A percentile compares a stretch with the other conserved stretches of the same genome.
These are phyloP conservation scores for Hoplostethus mediterraneus DNA, from an alignment of 2,797 vertebrate genomes.

Conservation along the genomic window DNA sequence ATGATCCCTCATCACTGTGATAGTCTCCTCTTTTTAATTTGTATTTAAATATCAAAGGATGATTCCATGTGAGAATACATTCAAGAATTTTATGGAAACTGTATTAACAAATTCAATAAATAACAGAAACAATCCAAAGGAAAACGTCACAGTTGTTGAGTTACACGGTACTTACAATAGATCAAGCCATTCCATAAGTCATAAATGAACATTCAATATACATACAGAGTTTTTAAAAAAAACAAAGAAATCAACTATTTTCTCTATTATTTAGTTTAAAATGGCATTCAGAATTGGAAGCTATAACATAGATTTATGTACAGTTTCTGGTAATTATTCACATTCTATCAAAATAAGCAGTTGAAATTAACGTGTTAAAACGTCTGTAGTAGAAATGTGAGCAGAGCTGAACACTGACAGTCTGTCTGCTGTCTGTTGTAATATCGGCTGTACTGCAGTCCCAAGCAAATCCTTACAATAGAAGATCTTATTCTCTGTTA, in stretches of 20 bases:
- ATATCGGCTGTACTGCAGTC: constrained; percentile 8
- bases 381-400: constrained; percentile 65
- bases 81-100: constrained; percentile 67
- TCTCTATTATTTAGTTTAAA: constrained; percentile 68
- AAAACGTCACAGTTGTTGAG: constrained; percentile 70
- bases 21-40: constrained; percentile 38
- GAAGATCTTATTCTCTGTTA: constrained; percentile 12
- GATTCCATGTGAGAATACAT: constrained; percentile 67
- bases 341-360: constrained; percentile 81
- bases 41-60: constrained; percentile 77
- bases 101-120: constrained; percentile 77
- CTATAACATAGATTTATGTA: constrained; percentile 80
- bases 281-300: constrained; percentile 79
- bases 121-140: constrained; percentile 69
- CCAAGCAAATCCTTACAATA: background rate
- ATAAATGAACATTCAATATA: constrained; percentile 79
- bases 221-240: constrained; percentile 57
- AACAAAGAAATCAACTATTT: constrained; percentile 65
- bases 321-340: constrained; percentile 75
- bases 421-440: constrained; percentile 29
- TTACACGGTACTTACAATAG: constrained; percentile 79
- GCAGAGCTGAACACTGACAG: constrained; percentile 26
- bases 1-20: too few species aligned
- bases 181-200: constrained; percentile 81
- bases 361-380: constrained; percentile 71